These are phyloP conservation scores for Phainopepla nitens DNA, from an alignment of 2,113 vertebrate species.

Conservation along the genomic window DNA sequence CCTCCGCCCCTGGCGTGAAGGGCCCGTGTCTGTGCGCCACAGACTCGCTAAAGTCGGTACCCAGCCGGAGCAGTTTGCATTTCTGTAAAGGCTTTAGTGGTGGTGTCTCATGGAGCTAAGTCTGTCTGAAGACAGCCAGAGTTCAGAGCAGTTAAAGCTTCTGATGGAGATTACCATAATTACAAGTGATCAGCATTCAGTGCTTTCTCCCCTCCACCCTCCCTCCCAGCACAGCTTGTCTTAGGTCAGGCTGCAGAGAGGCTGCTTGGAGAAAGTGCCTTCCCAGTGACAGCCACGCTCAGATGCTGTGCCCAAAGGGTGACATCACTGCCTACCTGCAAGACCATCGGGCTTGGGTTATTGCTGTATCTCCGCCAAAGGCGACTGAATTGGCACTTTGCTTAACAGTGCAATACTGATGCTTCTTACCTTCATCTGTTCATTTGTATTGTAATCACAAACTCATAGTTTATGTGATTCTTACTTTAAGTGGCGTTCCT, in stretches of 20 bases:
- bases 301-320: not conserved
- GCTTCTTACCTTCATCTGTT: not conserved
- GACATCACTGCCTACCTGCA: not conserved
- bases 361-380: not conserved
- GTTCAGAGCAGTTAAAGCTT: conserved; percentile 53
- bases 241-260: not conserved
- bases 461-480: not conserved
- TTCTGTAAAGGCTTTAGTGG: conserved; percentile 27
- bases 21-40: not conserved
- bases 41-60: not conserved
- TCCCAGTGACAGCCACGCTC: not conserved
- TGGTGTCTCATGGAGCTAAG: conserved; percentile 14
- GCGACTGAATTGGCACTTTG: not conserved
- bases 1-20: not conserved
- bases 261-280: not conserved
- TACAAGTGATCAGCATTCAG: conserved; percentile 54
- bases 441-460: not conserved
- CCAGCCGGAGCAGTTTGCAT: not conserved
- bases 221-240: not conserved
- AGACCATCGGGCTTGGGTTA: not conserved
- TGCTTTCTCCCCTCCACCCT: not conserved
- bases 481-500: not conserved
- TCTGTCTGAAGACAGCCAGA: conserved; percentile 59
- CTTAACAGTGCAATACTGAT: not conserved
- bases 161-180: conserved; percentile 67